Base-by-base conservation (phyloP, 2,888 invertebrate species). In the Diachrysia chrysitis region DNA sequence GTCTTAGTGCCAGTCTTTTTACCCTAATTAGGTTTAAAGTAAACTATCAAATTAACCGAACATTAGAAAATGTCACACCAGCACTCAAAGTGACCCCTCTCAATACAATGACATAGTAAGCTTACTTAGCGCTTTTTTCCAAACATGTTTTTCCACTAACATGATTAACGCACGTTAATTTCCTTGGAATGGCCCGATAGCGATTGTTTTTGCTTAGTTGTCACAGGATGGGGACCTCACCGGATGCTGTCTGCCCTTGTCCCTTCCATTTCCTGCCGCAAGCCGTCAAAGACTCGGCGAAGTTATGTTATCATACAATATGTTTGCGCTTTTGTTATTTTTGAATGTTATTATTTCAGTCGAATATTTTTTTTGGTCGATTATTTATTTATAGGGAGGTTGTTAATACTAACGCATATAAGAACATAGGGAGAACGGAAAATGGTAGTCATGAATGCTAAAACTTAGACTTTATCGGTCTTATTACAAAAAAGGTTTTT, bases 161-260 rank as follows among this genome's bases (percentile, higher is more conserved):
- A 88, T 93, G 92, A 93, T 91, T 90, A 87, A 92, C 89, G 88
- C 86, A 86, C 83, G 83, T 87, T 85, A 88, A 90, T 90, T 90
- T 91, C 90, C 90, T 87, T 75, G 72, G 81, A 77, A 81, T 79
- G 79, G 66, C 71, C 69, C 70, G 75, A 80, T 76, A 75, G 78
- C 48, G 48, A 84, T 88, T 89, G 87, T 87, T 89, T 89, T 85
- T 83, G 85, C 85, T 83, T 79, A 86, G 84, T 84, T 89, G 87
- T 85, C 86, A 75, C 83, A 83, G 78, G 83, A 82, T 76, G 80
- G 81, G 82, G 84, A 84, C 89, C 89, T 73, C 83, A 81, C 87
- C 95, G 95, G 94, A 93, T 91, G 88, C 87, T 82, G 91, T 85
- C 90, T 85, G 89, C 89, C 88, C 87, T 89, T 91, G 92, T 92